Percentiles rank a stretch among this genome's conserved stretches.
Conservation (phyloP, 2,888 invertebrate genomes). For the Diloba caeruleocephala region DNA sequence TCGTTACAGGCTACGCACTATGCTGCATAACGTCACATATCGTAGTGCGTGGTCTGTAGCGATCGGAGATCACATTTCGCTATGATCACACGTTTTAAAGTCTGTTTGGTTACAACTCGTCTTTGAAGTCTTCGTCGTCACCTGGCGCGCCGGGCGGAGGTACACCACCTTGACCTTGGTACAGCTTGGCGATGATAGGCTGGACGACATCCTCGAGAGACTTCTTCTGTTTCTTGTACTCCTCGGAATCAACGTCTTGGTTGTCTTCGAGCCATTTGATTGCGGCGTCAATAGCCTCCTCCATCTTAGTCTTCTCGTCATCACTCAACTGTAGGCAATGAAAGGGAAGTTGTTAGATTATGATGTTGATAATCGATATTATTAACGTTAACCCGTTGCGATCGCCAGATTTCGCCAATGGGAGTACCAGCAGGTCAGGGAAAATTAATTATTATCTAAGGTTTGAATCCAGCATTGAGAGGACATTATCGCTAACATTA, state of each 20-base stretch:
- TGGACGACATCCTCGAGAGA: slow-evolving; percentile 98
- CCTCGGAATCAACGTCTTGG: slow-evolving; percentile 96
- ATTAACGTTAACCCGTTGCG: no score
- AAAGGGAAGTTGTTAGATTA: slow-evolving; percentile 11
- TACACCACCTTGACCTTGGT: slow-evolving; percentile 95
- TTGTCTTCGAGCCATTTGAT: slow-evolving; percentile 99
- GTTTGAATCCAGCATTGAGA: no score
- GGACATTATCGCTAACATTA: no score
- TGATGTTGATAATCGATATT: background rate
- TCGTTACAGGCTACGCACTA: slow-evolving; percentile 61
- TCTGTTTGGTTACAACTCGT: slow-evolving; percentile 92
- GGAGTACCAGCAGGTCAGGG: no score
- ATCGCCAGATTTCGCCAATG: no score
- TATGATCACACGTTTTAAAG: slow-evolving; percentile 75
- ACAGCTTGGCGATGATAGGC: slow-evolving; percentile 99
- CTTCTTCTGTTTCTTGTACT: slow-evolving; percentile 98
- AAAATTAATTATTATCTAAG: no score
- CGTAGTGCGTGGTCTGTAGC: slow-evolving; percentile 59
- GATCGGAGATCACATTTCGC: slow-evolving; percentile 82
- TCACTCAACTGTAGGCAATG: slow-evolving; percentile 88
- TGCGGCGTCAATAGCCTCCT: slow-evolving; percentile 98
- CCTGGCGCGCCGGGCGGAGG: slow-evolving; percentile 93
- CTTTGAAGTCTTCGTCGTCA: slow-evolving; percentile 94
- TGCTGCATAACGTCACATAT: slow-evolving; percentile 44
- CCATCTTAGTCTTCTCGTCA: slow-evolving; percentile 98